Base-by-base conservation (phyloP, 2,797 vertebrate species). In the Xerus rutilus region DNA sequence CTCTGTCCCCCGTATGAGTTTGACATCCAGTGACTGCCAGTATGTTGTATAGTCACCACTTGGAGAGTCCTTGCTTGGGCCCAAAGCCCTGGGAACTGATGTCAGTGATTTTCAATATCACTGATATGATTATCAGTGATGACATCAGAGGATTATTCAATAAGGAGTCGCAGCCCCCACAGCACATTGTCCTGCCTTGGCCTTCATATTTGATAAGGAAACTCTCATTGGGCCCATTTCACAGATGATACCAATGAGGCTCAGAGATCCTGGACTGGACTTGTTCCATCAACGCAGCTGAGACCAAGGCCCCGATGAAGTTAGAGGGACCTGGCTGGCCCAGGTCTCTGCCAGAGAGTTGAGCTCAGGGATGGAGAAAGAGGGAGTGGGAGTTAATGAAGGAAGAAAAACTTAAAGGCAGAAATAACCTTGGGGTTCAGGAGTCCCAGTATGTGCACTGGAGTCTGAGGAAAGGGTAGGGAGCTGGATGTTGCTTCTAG, bases 401-500 rank as follows among this genome's bases (percentile, higher is more conserved):
- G 76, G 45, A 5, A 67, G 47, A 1, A 28, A 32, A 47, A 74
- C 17, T 35, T 43, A 67, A 5, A 43, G 17, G 74, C 9, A 28
- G 79, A 79, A 39, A 81, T 14, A 54, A 14, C 49, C 73, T 72
- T 9, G 65, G 25, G 32, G 82, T 8, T 67, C 86, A 84, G 59
- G 64, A 65, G 59, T 30, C 35, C 17, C 0, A 12, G n/a, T 6
- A 20, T 64, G 25, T 70, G 21, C 52, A 88, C 10, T 1, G 69
- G 43, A 6, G 1, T 65, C 72, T 59, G 54, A 32, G 14, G 23
- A 79, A 81, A 49, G 81, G 62, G 10, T 0, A 0, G 73, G 81
- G 65, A 54, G 59, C 30, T 49, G 43, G 49, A 32, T 0, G 73
- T 54, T 47, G 64, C 90, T 96, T 97, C 92, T 94, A 89, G 93